Evolutionary conservation across 2,797 vertebrate species (phyloP).

Genomic region (Centroberyx gerrardi): DNA sequence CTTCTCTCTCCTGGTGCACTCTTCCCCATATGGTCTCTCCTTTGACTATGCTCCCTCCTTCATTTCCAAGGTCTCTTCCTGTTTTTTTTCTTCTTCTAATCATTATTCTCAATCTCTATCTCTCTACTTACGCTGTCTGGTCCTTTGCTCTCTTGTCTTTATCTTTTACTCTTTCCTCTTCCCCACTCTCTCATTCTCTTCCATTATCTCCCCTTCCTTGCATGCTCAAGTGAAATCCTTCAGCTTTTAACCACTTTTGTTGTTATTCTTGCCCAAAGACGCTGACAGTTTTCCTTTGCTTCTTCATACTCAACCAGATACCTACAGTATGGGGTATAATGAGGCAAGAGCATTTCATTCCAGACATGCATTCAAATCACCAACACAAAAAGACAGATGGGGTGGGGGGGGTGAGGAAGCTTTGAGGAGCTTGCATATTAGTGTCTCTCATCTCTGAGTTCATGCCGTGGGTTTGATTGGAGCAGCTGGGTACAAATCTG

Average conservation of each 20-base stretch:
- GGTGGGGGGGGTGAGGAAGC: not conserved
- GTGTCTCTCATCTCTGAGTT: slow-evolving; percentile 15
- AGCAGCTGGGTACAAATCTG: slow-evolving; percentile 29
- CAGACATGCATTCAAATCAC: slow-evolving; percentile 25
- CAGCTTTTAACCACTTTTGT: slow-evolving; percentile 17
- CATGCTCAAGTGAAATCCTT: slow-evolving; percentile 23
- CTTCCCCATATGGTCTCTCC: not conserved
- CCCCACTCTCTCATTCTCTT: slow-evolving; percentile 23
- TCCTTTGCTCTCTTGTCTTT: slow-evolving; percentile 2
- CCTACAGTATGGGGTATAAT: not conserved
- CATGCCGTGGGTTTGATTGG: slow-evolving; percentile 14
- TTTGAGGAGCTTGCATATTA: not conserved
- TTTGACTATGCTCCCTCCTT: slow-evolving; percentile 9
- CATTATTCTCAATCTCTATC: slow-evolving; percentile 32
- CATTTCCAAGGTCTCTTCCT: not conserved
- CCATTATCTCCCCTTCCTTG: slow-evolving; percentile 20
- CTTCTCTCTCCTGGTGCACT: slow-evolving; percentile 20
- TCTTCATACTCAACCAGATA: slow-evolving; percentile 1
- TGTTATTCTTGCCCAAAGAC: not conserved
- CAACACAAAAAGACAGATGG: slow-evolving; percentile 22
- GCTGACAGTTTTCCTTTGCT: slow-evolving; percentile 5
- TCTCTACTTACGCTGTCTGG: slow-evolving; percentile 27
- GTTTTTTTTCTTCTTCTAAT: slow-evolving; percentile 11
- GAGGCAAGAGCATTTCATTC: slow-evolving; percentile 12
- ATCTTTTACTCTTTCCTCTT: slow-evolving; percentile 18